phyloP scores from a whole-genome alignment of 1,140 invertebrate genomes.

The Drosophila sp. region DNA sequence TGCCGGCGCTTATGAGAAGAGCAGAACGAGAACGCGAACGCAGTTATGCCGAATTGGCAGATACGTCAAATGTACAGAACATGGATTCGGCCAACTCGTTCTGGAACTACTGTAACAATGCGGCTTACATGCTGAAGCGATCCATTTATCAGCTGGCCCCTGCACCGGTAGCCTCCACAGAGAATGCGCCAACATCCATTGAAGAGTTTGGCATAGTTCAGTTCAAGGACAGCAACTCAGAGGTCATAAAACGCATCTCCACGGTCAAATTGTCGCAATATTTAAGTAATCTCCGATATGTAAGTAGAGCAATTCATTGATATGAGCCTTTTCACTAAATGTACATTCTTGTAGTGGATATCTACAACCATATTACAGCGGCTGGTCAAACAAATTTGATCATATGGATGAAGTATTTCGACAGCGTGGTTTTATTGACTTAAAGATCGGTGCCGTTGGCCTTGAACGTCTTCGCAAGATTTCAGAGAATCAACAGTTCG shows the following conservation, averaged over 20 bases:
- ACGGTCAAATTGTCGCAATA: conserved; percentile 79
- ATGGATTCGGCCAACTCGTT: conserved; percentile 70
- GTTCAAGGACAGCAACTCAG: conserved; percentile 77
- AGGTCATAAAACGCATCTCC: conserved; percentile 79
- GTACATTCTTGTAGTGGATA: conserved; percentile 88
- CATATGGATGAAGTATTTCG: conserved; percentile 88
- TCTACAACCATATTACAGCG: conserved; percentile 90
- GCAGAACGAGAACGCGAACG: conserved; percentile 64
- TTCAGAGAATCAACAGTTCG: conserved; percentile 86
- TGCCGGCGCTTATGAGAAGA: conserved; percentile 84
- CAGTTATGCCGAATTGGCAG: conserved; percentile 54
- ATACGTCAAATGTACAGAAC: conserved; percentile 47
- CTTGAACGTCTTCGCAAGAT: conserved; percentile 90
- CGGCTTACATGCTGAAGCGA: conserved; percentile 74
- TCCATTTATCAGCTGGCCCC: conserved; percentile 81
- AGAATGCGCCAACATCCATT: conserved; percentile 68
- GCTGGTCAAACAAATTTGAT: conserved; percentile 90
- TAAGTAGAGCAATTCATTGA: conserved; percentile 26
- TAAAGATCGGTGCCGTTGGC: conserved; percentile 89
- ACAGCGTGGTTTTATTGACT: conserved; percentile 89
- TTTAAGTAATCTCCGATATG: conserved; percentile 77
- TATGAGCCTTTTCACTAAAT: background rate
- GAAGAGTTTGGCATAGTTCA: conserved; percentile 71
- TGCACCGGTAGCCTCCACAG: conserved; percentile 51
- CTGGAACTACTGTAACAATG: conserved; percentile 83